A percentile compares a stretch with the other conserved stretches of the same genome.
These are phyloP conservation scores for Scartelaos histophorus DNA, from an alignment of 2,113 vertebrate genomes.

Conservation along the genomic window DNA sequence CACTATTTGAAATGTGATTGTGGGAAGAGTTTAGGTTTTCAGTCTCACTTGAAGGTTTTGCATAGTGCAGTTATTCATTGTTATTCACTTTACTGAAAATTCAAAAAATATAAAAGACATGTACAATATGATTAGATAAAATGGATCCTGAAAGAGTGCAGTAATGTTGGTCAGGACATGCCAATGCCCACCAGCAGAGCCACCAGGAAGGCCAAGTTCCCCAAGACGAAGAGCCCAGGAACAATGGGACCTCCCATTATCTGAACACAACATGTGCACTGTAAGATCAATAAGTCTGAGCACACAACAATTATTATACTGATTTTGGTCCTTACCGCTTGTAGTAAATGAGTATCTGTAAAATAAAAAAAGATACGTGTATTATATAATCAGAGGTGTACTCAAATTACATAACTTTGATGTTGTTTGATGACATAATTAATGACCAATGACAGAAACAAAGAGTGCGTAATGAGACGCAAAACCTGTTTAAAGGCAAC, in stretches of 20 bases:
- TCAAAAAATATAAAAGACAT: not conserved
- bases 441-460: too few relatives aligned
- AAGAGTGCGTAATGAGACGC: too few relatives aligned
- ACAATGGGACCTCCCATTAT: slow-evolving; percentile 33
- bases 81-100: not conserved
- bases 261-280: slow-evolving; percentile 31
- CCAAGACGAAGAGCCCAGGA: slow-evolving; percentile 61
- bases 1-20: too few relatives aligned
- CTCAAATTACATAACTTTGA: too few relatives aligned
- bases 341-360: not conserved
- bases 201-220: slow-evolving; percentile 75
- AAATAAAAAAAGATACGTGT: not conserved
- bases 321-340: slow-evolving; percentile 26
- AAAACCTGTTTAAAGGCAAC: too few relatives aligned
- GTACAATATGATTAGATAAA: not conserved
- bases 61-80: too few relatives aligned
- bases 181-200: slow-evolving; percentile 77
- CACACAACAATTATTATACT: too few relatives aligned
- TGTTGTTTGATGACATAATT: too few relatives aligned
- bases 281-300: not conserved
- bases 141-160: not conserved
- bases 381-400: too few relatives aligned
- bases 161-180: slow-evolving; percentile 28
- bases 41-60: too few relatives aligned
- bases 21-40: too few relatives aligned